A percentile compares a stretch with the other conserved stretches of the same genome.
Evolutionary conservation across 2,888 invertebrate genomes (phyloP).

Genomic region (Cecidostiba fungosa): DNA sequence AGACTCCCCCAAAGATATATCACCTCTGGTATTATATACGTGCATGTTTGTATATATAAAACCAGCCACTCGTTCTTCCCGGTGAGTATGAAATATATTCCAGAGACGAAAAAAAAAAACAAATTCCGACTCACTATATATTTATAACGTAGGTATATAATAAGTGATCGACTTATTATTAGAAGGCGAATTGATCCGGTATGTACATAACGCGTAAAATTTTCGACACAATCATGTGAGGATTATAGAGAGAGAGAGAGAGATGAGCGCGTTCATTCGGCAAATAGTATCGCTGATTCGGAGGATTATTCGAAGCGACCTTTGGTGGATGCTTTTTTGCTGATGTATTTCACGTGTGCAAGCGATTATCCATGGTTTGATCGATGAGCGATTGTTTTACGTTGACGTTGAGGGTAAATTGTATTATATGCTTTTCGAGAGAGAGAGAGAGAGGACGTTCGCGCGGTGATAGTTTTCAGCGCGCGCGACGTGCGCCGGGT

Average conservation of each 20-base stretch:
- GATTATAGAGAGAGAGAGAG: constrained; percentile 42
- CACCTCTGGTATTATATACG: constrained; percentile 8
- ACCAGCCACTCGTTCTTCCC: not conserved
- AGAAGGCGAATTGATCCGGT: not conserved
- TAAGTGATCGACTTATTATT: constrained; percentile 50
- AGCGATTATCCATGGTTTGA: not conserved
- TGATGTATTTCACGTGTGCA: not conserved
- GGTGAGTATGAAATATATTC: constrained; percentile 50
- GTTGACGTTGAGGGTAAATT: not conserved
- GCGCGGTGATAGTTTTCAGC: not conserved
- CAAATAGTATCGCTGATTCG: constrained; percentile 55
- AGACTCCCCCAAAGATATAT: constrained; percentile 37
- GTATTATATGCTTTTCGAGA: not conserved
- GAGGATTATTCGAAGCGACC: constrained; percentile 59
- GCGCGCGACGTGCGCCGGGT: not conserved
- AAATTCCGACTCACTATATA: not conserved
- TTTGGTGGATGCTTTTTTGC: constrained; percentile 11
- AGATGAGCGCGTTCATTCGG: constrained; percentile 44
- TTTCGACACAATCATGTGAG: constrained; percentile 9
- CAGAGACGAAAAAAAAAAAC: not conserved
- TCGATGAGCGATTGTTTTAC: not conserved
- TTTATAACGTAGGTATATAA: too few species aligned
- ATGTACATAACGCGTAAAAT: too few species aligned
- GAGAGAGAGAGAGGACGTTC: too few species aligned
- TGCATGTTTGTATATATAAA: not conserved